These are phyloP conservation scores for Nannoperca obscura DNA, from an alignment of 2,797 vertebrate genomes.

Conservation along the genomic window DNA sequence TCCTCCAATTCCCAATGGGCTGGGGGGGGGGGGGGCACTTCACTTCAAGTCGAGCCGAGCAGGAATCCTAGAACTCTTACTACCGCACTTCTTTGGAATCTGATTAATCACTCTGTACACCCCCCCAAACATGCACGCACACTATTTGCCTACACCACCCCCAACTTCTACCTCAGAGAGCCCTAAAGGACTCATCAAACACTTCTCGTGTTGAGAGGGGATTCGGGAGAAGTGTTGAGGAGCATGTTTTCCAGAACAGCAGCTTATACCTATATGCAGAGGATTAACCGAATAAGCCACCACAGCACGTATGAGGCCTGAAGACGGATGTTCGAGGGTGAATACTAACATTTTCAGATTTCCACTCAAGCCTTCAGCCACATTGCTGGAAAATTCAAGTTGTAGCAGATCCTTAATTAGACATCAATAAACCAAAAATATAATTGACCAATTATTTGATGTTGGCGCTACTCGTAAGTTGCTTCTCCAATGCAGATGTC, in stretches of 20 bases:
- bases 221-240: constrained; percentile 67
- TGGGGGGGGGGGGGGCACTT: constrained; percentile 37
- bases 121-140: constrained; percentile 26
- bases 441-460: not conserved
- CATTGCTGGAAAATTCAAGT: not conserved
- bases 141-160: constrained; percentile 27
- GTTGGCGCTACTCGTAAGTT: not conserved
- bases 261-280: constrained; percentile 42
- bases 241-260: constrained; percentile 74
- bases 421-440: not conserved
- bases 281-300: constrained; percentile 49
- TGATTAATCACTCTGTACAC: constrained; percentile 93
- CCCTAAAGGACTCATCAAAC: constrained; percentile 90
- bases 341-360: constrained; percentile 22
- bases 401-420: constrained; percentile 7
- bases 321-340: constrained; percentile 35
- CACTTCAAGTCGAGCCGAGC: constrained; percentile 78
- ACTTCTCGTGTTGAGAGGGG: constrained; percentile 72
- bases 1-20: constrained; percentile 88
- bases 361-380: constrained; percentile 16
- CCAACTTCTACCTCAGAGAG: constrained; percentile 61
- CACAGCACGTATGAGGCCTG: constrained; percentile 25
- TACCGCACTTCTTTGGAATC: constrained; percentile 90
- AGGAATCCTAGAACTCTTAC: constrained; percentile 92
- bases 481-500: not conserved